Evolutionary conservation across 2,888 invertebrate species (phyloP).

Genomic region (Amblyjoppa proteus): DNA sequence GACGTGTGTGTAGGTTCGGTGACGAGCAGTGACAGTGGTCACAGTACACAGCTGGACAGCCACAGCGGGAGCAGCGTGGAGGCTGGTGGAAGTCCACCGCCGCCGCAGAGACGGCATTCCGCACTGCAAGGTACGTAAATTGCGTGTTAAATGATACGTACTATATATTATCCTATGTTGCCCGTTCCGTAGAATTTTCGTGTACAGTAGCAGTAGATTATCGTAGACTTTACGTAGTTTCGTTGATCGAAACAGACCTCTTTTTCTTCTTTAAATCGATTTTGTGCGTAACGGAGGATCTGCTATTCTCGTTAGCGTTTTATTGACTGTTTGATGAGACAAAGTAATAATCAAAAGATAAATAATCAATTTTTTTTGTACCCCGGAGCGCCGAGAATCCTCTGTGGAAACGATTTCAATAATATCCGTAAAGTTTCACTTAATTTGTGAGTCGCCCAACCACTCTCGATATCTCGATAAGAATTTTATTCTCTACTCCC

Average conservation of each 20-base stretch:
- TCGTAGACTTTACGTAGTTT: constrained; percentile 55
- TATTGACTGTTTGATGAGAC: not conserved
- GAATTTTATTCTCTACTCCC: constrained; percentile 7
- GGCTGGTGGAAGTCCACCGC: constrained; percentile 86
- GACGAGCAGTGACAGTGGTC: constrained; percentile 96
- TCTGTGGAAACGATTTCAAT: not conserved
- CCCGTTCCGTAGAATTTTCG: constrained; percentile 60
- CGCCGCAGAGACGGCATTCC: constrained; percentile 86
- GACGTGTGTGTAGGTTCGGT: constrained; percentile 89
- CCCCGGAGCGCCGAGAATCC: not conserved
- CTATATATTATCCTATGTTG: constrained; percentile 44
- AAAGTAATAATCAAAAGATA: not conserved
- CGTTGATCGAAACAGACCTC: constrained; percentile 34
- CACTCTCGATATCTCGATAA: not conserved
- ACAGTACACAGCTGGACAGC: constrained; percentile 91
- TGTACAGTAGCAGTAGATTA: constrained; percentile 65
- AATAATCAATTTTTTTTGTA: not conserved
- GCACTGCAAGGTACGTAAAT: constrained; percentile 86
- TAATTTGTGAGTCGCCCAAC: not conserved
- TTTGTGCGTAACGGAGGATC: not conserved
- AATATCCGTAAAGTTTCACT: not conserved
- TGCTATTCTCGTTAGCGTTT: constrained; percentile 12
- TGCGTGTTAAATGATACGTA: constrained; percentile 43
- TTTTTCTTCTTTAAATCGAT: not conserved
- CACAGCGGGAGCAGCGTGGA: constrained; percentile 88